Evolutionary conservation across 1,140 invertebrate species (phyloP), one percentile per base, ranked within the genome.

Genomic region (Pseudomyrmex concolor): DNA sequence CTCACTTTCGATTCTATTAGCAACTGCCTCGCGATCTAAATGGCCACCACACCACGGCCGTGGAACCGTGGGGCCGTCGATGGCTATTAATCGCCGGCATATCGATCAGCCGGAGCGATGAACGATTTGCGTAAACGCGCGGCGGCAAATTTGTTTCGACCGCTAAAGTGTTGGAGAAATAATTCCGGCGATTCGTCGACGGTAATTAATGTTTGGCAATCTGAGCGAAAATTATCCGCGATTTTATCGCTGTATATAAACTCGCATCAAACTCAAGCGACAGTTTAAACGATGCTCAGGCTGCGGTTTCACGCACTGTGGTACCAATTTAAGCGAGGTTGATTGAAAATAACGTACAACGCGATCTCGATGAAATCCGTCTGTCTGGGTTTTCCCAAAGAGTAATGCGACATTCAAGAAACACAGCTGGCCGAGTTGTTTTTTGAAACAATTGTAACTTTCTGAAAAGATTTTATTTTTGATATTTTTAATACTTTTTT

Each of bases 1-100:
- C 22, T 72, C 60, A 82, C 83, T 88, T 82, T 83, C 86, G 72
- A 76, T 83, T 88, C 83, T 87, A 88, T 88, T 82, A 74, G 77
- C 68, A 59, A 85, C 64, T 68, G 15, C 86, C 83, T 17, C 50
- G 68, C 78, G 48, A 72, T 63, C 78, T 74, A 62, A 73, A 73
- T 82, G 70, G 67, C 48, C 45, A 63, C 45, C 55, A 51, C 34
- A 34, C 34, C 34, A 34, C 34, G 34, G 34, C 70, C 63, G 66
- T 57, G 25, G 66, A 45, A 19, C 34, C 34, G 34, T 34, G 4
- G 34, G 55, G 25, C 13, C 45, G 57, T 82, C 78, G 68, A 63
- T 71, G 54, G 19, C 76, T 71, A 80, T 80, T 80, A 80, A 80
- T 80, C 76, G 76, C 19, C 34, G 43, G 64, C 10, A 10, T 59